Percentiles rank a stretch among this genome's conserved stretches.
These are phyloP conservation scores for Lasioglossum pauxillum DNA, from an alignment of 2,888 invertebrate species.

Conservation along the genomic window DNA sequence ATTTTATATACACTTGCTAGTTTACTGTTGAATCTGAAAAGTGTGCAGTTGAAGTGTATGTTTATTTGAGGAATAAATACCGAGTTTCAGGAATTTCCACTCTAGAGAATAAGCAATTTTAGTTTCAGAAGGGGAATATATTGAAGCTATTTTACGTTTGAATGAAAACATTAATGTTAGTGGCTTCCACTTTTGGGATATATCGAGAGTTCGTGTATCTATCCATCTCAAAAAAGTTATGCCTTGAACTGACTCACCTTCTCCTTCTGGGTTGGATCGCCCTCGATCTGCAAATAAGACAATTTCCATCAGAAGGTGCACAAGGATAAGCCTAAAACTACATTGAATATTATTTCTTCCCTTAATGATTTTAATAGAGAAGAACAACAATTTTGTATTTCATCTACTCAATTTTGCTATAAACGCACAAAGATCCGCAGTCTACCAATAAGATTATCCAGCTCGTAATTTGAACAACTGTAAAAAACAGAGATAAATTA, in stretches of 20 bases:
- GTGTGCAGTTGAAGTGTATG: background rate
- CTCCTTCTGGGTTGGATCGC: conserved; percentile 41
- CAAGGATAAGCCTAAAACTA: background rate
- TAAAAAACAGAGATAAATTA: background rate
- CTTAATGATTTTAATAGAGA: no score
- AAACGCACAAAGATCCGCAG: no score
- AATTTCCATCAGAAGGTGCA: background rate
- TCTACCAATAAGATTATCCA: no score
- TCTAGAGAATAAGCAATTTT: no score
- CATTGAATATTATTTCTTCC: no score
- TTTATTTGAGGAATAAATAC: background rate
- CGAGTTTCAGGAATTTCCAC: background rate
- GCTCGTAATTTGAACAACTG: background rate
- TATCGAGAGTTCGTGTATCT: background rate
- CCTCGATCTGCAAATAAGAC: conserved; percentile 46
- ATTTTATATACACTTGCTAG: background rate
- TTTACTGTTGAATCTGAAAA: background rate
- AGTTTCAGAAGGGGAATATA: no score
- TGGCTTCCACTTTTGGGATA: background rate
- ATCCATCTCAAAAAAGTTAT: background rate
- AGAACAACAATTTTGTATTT: no score
- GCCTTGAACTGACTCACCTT: conserved; percentile 25
- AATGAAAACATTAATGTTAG: background rate
- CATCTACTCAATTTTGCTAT: no score
- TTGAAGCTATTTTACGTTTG: background rate